Percentiles rank a stretch among this genome's conserved stretches.
Evolutionary conservation across 2,888 invertebrate species (phyloP).

Genomic region (Clostera curtula): DNA sequence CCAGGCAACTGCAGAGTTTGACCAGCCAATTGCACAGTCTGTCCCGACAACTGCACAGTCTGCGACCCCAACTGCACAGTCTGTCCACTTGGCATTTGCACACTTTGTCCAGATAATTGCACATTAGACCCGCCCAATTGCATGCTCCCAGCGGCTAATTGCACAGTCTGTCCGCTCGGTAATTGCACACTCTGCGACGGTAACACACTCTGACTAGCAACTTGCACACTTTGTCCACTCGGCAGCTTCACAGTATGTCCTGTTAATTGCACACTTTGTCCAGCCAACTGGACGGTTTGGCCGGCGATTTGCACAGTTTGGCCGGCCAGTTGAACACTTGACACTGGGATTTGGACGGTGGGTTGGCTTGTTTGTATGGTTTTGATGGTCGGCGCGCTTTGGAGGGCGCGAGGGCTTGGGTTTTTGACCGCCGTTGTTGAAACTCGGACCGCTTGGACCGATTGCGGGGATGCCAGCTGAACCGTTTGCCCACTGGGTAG

Average conservation of each 20-base stretch:
- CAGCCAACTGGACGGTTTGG: constrained; percentile 56
- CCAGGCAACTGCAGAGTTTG: constrained; percentile 60
- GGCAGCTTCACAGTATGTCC: constrained; percentile 66
- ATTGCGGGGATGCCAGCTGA: constrained; percentile 48
- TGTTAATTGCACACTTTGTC: constrained; percentile 56
- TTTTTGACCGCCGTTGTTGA: constrained; percentile 33
- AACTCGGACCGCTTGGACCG: constrained; percentile 41
- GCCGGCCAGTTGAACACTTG: constrained; percentile 50
- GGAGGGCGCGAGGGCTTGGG: constrained; percentile 32
- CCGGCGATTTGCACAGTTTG: constrained; percentile 54
- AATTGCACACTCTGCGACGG: constrained; percentile 48
- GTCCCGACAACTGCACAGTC: constrained; percentile 33
- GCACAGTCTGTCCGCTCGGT: constrained; percentile 52
- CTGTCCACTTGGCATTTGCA: constrained; percentile 30
- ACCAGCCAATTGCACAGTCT: constrained; percentile 44
- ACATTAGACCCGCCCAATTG: constrained; percentile 35
- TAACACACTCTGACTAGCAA: constrained; percentile 47
- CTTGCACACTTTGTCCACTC: constrained; percentile 57
- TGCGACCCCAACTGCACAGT: constrained; percentile 28
- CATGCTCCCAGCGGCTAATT: constrained; percentile 43
- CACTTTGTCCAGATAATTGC: constrained; percentile 32
- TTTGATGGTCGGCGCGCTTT: constrained; percentile 33
- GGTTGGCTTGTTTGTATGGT: constrained; percentile 32
- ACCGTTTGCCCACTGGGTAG: constrained; percentile 61
- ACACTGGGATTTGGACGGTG: constrained; percentile 48